Evolutionary conservation across 2,888 invertebrate genomes (phyloP).

Genomic region (Epinotia brunnichana): DNA sequence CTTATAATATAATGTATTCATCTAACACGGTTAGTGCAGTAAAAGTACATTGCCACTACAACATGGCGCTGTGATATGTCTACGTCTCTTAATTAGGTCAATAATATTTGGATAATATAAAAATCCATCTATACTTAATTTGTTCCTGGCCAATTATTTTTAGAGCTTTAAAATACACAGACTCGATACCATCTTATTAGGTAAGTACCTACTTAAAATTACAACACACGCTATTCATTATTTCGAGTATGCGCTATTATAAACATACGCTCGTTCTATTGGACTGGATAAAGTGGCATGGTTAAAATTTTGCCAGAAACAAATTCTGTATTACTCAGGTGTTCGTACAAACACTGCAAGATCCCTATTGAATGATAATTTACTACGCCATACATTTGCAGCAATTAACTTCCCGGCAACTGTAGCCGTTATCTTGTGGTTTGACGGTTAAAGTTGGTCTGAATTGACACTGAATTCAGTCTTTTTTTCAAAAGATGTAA

Average conservation of each 20-base stretch:
- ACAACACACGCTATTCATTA: neutral
- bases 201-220: neutral
- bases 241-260: neutral
- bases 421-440: constrained; percentile 16
- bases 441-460: constrained; percentile 37
- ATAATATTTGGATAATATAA: constrained; percentile 24
- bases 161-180: neutral
- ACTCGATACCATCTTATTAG: too few relatives aligned
- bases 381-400: constrained; percentile 21
- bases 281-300: constrained; percentile 7
- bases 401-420: constrained; percentile 9
- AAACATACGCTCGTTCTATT: constrained; percentile 9
- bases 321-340: constrained; percentile 16
- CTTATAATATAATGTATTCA: constrained; percentile 1
- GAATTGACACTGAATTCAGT: constrained; percentile 84
- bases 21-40: constrained; percentile 22
- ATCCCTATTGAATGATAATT: constrained; percentile 15
- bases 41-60: constrained; percentile 37
- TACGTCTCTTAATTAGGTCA: constrained; percentile 23
- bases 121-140: constrained; percentile 20
- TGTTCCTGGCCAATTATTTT: constrained; percentile 13
- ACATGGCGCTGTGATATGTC: constrained; percentile 44
- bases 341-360: constrained; percentile 19
- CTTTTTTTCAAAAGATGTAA: constrained; percentile 72
- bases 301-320: constrained; percentile 10